Conservation (phyloP, 1,140 invertebrate species). For the Apis mellifera region Amel_HAv3.1 CM009932.2:9856501-9857000, state of each 20-base stretch:
- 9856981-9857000: neutral
- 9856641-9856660: too few relatives aligned
- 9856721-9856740: slow-evolving; percentile 36
- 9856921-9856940: too few relatives aligned
- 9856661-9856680: neutral
- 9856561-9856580: neutral
- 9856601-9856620: neutral
- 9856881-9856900: too few relatives aligned
- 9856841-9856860: too few relatives aligned
- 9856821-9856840: too few relatives aligned
- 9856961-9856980: too few relatives aligned
- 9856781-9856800: slow-evolving; percentile 28
- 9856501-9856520: neutral
- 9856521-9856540: neutral
- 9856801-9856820: neutral
- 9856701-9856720: neutral
- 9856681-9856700: neutral
- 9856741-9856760: slow-evolving; percentile 26
- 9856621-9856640: neutral
- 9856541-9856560: neutral
- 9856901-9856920: too few relatives aligned
- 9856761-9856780: neutral
- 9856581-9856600: neutral
- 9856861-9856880: too few relatives aligned
- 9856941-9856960: too few relatives aligned